Base-by-base conservation (phyloP, 2,797 vertebrate genomes). In the Valencia hispanica region DNA sequence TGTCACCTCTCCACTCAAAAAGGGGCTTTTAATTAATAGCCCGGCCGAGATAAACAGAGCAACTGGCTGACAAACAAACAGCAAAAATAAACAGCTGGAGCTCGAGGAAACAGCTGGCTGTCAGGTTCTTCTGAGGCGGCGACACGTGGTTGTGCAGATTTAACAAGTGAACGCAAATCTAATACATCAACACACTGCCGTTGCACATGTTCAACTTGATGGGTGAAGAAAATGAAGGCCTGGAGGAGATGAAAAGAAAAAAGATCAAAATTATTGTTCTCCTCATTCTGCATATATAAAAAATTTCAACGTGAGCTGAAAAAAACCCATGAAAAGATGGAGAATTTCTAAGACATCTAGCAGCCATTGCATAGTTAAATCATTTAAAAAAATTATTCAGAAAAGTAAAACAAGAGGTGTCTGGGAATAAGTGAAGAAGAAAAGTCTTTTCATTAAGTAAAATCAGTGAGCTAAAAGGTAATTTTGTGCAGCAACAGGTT, bases 71-170 rank as follows among this genome's bases (percentile, higher is more conserved):
- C 51, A 84, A 86, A 90, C 80, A 90, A 89, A 87, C 78, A 76
- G 50, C 76, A 86, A 88, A 91, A 90, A 90, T 84, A 90, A 91
- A 90, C 91, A 92, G 87, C 90, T 92, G 90, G 82, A 82, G 83
- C 32, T 68, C 39, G 39, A 78, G 68, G 74, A 73, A 79, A 88
- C 18, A 61, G 71, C 80, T 80, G 78, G 70, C 75, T 47, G 66
- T 10, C n/a, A 66, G 39, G n/a, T 45, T 63, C 43, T 32, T 36
- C 59, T 34, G 32, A 20, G 8, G 17, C 8, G 30, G 20, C 10
- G 25, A 27, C 36, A 39, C 59, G 39, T 5, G 14, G n/a, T 36
- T 66, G 10, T 22, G 32, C 82, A 78, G 68, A 85, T 80, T 70
- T 68, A 73, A 51, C 18, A 20, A 75, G 27, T 32, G 36, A 45